phyloP scores from a whole-genome alignment of 2,888 invertebrate genomes.

The Epistrophella euchroma region DNA sequence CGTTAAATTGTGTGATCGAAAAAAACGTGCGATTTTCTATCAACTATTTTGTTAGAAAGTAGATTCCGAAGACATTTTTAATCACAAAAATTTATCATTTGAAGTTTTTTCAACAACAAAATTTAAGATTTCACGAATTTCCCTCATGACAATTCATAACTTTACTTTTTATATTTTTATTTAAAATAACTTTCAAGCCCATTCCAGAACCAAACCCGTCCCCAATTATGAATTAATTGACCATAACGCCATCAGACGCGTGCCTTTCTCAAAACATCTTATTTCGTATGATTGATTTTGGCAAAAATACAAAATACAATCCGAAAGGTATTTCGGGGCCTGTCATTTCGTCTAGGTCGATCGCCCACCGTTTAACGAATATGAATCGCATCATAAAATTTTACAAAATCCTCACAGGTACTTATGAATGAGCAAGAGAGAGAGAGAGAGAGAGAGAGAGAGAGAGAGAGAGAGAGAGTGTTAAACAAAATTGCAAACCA shows the following conservation, averaged over 20 bases:
- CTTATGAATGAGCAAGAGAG: neutral
- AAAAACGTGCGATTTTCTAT: too few species aligned
- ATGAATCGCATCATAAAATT: constrained; percentile 70
- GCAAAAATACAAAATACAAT: neutral
- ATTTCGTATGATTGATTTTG: constrained; percentile 6
- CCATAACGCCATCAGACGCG: constrained; percentile 63
- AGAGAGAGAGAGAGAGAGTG: neutral
- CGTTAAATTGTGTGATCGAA: too few species aligned
- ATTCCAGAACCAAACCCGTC: neutral
- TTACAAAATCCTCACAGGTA: constrained; percentile 51
- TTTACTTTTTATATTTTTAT: too few species aligned
- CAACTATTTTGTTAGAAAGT: too few species aligned
- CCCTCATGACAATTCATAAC: too few species aligned
- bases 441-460: neutral
- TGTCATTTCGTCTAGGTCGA: constrained; percentile 36
- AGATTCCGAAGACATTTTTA: too few species aligned
- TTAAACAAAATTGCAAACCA: constrained; percentile 40
- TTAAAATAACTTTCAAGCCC: neutral
- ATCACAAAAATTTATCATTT: too few species aligned
- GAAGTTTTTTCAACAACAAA: too few species aligned
- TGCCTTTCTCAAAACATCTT: constrained; percentile 41
- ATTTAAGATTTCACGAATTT: too few species aligned
- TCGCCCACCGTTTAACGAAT: constrained; percentile 38
- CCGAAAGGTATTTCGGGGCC: neutral
- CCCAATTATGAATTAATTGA: constrained; percentile 56